Percentiles rank a stretch among this genome's conserved stretches.
Evolutionary conservation across 1,140 invertebrate species (phyloP).

Genomic region (Trialeurodes vaporariorum): DNA sequence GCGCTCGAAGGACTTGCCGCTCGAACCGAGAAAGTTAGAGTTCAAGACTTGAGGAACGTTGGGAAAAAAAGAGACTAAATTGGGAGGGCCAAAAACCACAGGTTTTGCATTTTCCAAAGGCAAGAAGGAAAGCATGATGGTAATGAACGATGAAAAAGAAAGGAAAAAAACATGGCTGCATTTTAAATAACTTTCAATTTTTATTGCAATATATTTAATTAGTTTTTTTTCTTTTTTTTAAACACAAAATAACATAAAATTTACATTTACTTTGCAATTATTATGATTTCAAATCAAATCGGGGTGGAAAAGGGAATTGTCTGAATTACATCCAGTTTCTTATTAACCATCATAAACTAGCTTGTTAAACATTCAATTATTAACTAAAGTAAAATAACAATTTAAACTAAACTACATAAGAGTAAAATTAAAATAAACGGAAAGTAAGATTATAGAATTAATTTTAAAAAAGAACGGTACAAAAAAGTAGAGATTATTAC

Average conservation of each 20-base stretch:
- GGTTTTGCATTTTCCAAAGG: too few species aligned
- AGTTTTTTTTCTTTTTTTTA: too few species aligned
- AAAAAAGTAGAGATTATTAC: not conserved
- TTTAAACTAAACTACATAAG: not conserved
- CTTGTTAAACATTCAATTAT: not conserved
- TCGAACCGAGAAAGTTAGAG: too few species aligned
- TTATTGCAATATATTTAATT: not conserved
- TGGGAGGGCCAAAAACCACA: too few species aligned
- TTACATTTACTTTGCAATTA: not conserved
- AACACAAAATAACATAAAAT: not conserved
- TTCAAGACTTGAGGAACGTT: too few species aligned
- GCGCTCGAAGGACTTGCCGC: too few species aligned
- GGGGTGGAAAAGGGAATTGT: not conserved
- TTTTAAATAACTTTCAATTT: too few species aligned
- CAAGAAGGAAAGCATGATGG: too few species aligned
- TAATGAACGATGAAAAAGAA: too few species aligned
- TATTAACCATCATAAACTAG: not conserved
- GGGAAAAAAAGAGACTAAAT: too few species aligned
- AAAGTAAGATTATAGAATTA: not conserved
- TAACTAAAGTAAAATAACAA: not conserved
- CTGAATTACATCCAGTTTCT: not conserved
- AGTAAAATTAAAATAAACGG: too few species aligned
- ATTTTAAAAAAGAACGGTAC: not conserved
- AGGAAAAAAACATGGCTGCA: too few species aligned
- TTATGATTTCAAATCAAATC: not conserved